Evolutionary conservation across 2,113 vertebrate genomes (phyloP), one percentile per base, ranked within the genome.

Genomic region (Vicugna pacos): DNA sequence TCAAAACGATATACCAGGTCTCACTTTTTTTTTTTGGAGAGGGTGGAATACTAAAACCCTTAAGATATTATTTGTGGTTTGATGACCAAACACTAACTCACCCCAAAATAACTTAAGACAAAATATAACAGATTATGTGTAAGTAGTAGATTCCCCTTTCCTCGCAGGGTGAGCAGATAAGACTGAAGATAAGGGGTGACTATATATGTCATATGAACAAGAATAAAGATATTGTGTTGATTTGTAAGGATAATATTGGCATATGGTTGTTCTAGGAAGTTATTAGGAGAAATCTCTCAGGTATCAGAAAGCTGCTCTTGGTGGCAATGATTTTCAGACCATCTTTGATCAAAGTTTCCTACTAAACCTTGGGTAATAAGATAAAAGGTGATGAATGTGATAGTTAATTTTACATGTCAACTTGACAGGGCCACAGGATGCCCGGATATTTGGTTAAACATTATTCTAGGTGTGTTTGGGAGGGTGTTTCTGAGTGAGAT

Each of bases 211-310:
- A 28, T 3, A 73, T n/a, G 42, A 95, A 42, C 3, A 80, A 75
- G 6, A 84, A 64, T 65, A 80, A 89, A 90, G n/a, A 80, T n/a
- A 76, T 12, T 32, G 11, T 75, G 26, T 52, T 89, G 26, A 5
- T 76, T 75, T 87, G 6, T 75, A 75, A 95, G 80, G 24, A 75
- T 32, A 75, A 15, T 64, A 67, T 67, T 52, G n/a, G 3, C 7
- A 50, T 11, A 5, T 28, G 11, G 26, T 65, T 75, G 11, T 64
- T 92, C 42, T 80, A 76, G 22, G 70, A 85, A 77, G 32, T 73
- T 96, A 73, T 90, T 90, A 73, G 72, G n/a, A 90, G 46, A 95
- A 92, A 76, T 76, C 22, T 76, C 19, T 42, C 32, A 56, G 12
- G 42, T 76, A 14, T 90, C 46, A 91, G 58, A 94, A 73, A 89